Evolutionary conservation across 2,888 invertebrate genomes (phyloP).

Genomic region (Chloromyia formosa): DNA sequence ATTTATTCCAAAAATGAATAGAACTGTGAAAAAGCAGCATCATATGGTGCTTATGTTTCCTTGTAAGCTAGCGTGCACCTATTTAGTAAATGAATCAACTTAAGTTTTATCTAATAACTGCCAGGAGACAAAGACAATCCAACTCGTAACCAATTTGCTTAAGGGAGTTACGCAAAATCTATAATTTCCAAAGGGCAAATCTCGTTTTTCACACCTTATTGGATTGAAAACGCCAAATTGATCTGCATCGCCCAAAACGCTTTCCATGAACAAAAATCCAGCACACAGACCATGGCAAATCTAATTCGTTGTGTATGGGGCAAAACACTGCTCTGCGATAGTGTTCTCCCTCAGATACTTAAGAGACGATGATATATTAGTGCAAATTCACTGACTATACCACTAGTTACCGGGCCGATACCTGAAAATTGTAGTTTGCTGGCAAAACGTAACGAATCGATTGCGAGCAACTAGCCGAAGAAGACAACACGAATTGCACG

Average conservation of each 20-base stretch:
- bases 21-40: too few relatives aligned
- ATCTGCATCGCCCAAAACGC: background rate
- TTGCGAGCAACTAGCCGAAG: background rate
- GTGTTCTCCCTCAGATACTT: slow-evolving; percentile 10
- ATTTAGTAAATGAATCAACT: too few relatives aligned
- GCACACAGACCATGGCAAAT: background rate
- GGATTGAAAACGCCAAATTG: too few relatives aligned
- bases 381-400: slow-evolving; percentile 13
- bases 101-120: too few relatives aligned
- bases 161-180: too few relatives aligned
- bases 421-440: background rate
- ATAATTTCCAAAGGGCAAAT: too few relatives aligned
- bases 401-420: slow-evolving; percentile 19
- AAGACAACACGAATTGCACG: slow-evolving; percentile 26
- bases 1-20: too few relatives aligned
- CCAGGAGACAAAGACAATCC: too few relatives aligned
- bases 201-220: too few relatives aligned
- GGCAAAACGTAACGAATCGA: background rate
- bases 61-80: too few relatives aligned
- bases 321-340: background rate
- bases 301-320: background rate
- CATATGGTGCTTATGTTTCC: too few relatives aligned
- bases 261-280: slow-evolving; percentile 17
- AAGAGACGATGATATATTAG: slow-evolving; percentile 23
- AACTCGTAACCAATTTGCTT: too few relatives aligned